Evolutionary conservation across 2,888 invertebrate species (phyloP).

Genomic region (Platerodrilus igneus): DNA sequence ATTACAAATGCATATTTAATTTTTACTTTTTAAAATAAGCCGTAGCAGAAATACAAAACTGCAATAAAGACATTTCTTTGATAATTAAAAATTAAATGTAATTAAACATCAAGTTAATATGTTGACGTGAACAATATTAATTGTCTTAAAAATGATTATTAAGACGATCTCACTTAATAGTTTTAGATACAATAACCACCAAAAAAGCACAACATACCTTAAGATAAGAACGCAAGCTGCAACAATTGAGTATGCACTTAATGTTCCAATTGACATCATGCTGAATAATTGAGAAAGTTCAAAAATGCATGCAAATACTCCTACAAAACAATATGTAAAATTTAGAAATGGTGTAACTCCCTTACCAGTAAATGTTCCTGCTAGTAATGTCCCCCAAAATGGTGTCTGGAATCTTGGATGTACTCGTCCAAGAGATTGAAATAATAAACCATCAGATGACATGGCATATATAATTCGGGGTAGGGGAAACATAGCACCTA

Average conservation of each 20-base stretch:
- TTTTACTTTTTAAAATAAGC: no score
- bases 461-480: constrained; percentile 82
- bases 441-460: constrained; percentile 78
- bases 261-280: constrained; percentile 87
- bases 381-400: constrained; percentile 64
- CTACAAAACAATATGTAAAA: constrained; percentile 47
- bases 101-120: no score
- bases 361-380: constrained; percentile 65
- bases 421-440: constrained; percentile 66
- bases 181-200: no score
- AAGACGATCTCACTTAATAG: no score
- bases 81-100: no score
- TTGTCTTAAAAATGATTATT: no score
- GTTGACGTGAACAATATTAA: no score
- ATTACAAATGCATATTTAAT: no score
- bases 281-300: constrained; percentile 78
- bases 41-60: no score
- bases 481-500: constrained; percentile 77
- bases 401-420: constrained; percentile 69
- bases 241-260: constrained; percentile 85
- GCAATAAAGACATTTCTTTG: no score
- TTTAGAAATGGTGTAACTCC: no score
- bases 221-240: constrained; percentile 80
- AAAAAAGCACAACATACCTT: no score
- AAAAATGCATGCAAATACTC: constrained; percentile 75